Evolutionary conservation across 2,888 invertebrate species (phyloP).

Genomic region (Macrosoma leucophasiata): DNA sequence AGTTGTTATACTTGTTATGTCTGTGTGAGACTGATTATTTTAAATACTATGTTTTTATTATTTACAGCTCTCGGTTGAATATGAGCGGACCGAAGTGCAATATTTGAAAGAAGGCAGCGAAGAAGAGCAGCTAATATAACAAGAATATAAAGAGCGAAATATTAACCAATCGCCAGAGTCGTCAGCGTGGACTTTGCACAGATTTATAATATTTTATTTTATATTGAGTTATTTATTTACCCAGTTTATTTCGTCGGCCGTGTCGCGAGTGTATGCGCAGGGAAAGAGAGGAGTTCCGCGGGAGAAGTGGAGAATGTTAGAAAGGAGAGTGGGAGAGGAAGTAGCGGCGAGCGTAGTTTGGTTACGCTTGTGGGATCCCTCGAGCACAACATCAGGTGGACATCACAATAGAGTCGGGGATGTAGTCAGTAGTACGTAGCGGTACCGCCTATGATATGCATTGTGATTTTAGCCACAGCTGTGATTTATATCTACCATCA

Average conservation of each 20-base stretch:
- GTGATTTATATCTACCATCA: constrained; percentile 71
- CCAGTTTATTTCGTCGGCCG: constrained; percentile 52
- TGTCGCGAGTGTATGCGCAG: constrained; percentile 22
- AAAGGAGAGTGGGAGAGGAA: constrained; percentile 11
- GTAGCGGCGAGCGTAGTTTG: constrained; percentile 34
- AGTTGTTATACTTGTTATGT: too few species aligned
- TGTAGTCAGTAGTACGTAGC: constrained; percentile 57
- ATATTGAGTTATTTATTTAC: constrained; percentile 49
- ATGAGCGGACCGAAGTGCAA: constrained; percentile 56
- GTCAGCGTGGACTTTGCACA: constrained; percentile 59
- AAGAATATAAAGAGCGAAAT: constrained; percentile 24
- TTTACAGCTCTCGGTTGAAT: constrained; percentile 54
- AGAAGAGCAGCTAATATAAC: constrained; percentile 57
- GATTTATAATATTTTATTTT: constrained; percentile 48
- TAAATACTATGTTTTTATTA: constrained; percentile 13
- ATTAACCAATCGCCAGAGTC: too few species aligned
- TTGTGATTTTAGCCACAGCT: constrained; percentile 70
- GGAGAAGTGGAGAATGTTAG: constrained; percentile 18
- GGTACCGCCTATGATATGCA: constrained; percentile 68
- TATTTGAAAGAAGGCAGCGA: constrained; percentile 52
- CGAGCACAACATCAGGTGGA: constrained; percentile 37
- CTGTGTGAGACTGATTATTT: too few species aligned
- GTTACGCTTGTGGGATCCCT: constrained; percentile 38
- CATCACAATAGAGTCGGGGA: constrained; percentile 37
- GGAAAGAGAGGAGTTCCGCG: too few species aligned